These are phyloP conservation scores for Pelvicachromis taeniatus DNA, from an alignment of 2,113 vertebrate species.

Conservation along the genomic window DNA sequence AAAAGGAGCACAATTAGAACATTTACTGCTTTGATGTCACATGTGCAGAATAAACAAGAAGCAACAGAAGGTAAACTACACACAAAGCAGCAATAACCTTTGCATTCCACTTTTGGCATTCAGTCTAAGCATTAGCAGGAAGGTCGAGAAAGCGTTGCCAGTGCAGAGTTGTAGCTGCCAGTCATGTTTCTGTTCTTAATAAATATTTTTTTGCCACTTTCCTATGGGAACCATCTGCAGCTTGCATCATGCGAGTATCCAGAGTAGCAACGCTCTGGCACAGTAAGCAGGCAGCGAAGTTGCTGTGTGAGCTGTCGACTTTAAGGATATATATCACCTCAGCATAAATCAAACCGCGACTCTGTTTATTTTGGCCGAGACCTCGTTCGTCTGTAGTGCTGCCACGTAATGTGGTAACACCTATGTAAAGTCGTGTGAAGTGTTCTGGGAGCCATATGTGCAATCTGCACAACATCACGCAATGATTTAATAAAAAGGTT, in stretches of 20 bases:
- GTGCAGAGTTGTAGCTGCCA: not conserved
- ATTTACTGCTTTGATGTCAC: not conserved
- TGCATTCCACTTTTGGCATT: not conserved
- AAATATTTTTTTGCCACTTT: not conserved
- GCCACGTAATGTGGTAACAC: constrained; percentile 61
- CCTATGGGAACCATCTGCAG: not conserved
- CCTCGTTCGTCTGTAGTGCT: constrained; percentile 13
- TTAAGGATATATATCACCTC: constrained; percentile 44
- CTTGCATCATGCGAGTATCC: not conserved
- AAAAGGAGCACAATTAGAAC: not conserved
- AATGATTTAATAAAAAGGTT: constrained; percentile 29
- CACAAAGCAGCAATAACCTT: not conserved
- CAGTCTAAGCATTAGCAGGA: not conserved
- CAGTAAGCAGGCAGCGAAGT: not conserved
- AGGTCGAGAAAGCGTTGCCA: not conserved
- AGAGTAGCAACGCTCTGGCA: not conserved
- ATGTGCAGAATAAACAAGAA: not conserved
- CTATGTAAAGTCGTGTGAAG: constrained; percentile 41
- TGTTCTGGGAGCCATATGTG: constrained; percentile 56
- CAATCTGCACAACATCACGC: constrained; percentile 39
- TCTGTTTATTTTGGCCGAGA: constrained; percentile 44
- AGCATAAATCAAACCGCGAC: constrained; percentile 38
- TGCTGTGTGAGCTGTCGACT: not conserved
- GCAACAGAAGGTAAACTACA: not conserved
- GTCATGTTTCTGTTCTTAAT: not conserved